Percentiles rank a stretch among this genome's conserved stretches.
Evolutionary conservation across 1,140 invertebrate species (phyloP).

Genomic region (Conus ventricosus): DNA sequence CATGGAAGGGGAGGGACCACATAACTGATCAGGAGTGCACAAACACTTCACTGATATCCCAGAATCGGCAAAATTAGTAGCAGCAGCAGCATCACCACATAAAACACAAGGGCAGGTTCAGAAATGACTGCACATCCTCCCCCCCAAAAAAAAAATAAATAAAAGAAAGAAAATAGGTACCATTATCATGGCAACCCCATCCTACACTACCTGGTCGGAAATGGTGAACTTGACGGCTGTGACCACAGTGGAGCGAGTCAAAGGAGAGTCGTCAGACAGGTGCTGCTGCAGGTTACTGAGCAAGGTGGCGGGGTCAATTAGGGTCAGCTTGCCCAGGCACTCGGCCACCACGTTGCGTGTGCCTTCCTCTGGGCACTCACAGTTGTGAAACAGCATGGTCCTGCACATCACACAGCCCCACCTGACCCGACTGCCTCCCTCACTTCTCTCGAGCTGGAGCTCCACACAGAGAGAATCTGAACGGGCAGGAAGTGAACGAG

Average conservation of each 20-base stretch:
- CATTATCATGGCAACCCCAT: background rate
- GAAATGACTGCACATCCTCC: background rate
- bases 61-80: too few species aligned
- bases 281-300: slow-evolving; percentile 71
- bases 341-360: slow-evolving; percentile 98
- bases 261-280: slow-evolving; percentile 79
- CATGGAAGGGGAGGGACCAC: too few species aligned
- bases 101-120: too few species aligned
- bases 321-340: slow-evolving; percentile 96
- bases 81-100: too few species aligned
- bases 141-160: too few species aligned
- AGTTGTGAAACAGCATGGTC: slow-evolving; percentile 88
- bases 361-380: slow-evolving; percentile 95
- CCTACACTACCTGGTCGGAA: slow-evolving; percentile 83
- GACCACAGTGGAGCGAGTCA: slow-evolving; percentile 96
- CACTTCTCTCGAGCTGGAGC: too few species aligned
- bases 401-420: slow-evolving; percentile 55
- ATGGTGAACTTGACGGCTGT: slow-evolving; percentile 99
- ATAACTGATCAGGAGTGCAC: too few species aligned
- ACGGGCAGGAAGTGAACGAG: background rate
- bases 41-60: too few species aligned
- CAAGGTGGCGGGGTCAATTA: slow-evolving; percentile 89
- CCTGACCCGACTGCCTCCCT: too few species aligned
- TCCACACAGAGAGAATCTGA: too few species aligned
- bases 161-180: too few species aligned